Evolutionary conservation across 2,888 invertebrate genomes (phyloP), one percentile per base, ranked within the genome.

Genomic region (Brachyptera risi): DNA sequence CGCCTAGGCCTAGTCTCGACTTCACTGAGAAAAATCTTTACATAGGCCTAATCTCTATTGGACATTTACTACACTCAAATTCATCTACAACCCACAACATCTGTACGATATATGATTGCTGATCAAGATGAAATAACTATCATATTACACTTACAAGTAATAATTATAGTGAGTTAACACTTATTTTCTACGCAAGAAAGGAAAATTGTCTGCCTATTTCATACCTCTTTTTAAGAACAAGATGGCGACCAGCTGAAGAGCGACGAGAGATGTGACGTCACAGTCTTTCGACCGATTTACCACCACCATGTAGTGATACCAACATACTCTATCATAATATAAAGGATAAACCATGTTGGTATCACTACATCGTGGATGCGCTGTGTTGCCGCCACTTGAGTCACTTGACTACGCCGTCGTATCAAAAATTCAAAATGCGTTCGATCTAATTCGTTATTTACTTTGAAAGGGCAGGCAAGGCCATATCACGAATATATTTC

Each of bases 161-260:
- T 42, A 47, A 11, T 47, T 47, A 47, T n/a, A n/a, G n/a, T n/a
- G n/a, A 24, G 24, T 21, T 24, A 47, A 5, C 23, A 21, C 47
- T 47, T 21, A 21, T 47, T 23, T 21, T 21, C 23, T 9, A 21
- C n/a, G 47, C n/a, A 19, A 3, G 24, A 47, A 1, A 11, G 47
- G 47, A 3, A 21, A 51, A 31, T 51, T 27, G 24, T 51, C n/a
- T 38, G 17, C 26, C 57, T 40, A 40, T 19, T 40, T 42, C 57
- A 38, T 57, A 57, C 57, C 57, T 57, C 40, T 40, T 38, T 9
- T 19, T 13, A 57, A 40, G 21, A 19, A 23, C 35, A 57, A 57
- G 42, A 57, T 57, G 57, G 57, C 57, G 15, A 19, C 40, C 40
- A 19, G 42, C 42, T 26, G 42, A 37, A 40, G 23, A 15, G 1